Conservation (phyloP, 2,888 invertebrate species). For the Aleiodes testaceus region DNA sequence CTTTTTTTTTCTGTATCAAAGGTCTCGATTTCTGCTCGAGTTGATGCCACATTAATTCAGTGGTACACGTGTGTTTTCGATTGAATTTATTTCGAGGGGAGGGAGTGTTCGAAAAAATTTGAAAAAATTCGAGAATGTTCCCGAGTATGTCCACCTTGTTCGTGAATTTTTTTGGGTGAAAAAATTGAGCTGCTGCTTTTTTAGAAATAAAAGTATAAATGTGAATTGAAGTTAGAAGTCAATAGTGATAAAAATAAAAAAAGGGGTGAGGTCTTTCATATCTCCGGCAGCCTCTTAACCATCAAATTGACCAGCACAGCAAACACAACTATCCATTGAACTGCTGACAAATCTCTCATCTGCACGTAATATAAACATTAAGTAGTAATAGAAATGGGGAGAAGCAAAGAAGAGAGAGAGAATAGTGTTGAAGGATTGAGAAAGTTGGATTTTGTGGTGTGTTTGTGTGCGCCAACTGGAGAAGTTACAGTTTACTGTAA, state of each 20-base stretch:
- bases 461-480: no score
- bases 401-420: not conserved
- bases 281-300: not conserved
- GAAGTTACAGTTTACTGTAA: no score
- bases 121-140: no score
- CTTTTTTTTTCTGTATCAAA: constrained; percentile 65
- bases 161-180: no score
- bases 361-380: constrained; percentile 29
- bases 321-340: constrained; percentile 6
- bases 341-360: constrained; percentile 25
- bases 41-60: constrained; percentile 36
- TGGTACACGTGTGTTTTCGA: not conserved
- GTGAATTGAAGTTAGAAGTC: no score
- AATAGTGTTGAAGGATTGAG: constrained; percentile 26
- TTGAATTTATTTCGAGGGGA: no score
- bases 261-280: no score
- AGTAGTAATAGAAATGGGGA: constrained; percentile 12
- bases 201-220: no score
- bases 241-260: no score
- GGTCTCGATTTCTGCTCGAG: constrained; percentile 70
- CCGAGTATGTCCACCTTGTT: no score
- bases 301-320: constrained; percentile 15
- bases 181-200: no score
- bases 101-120: no score
- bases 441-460: not conserved